Evolutionary conservation across 2,113 vertebrate genomes (phyloP), one percentile per base, ranked within the genome.

Genomic region (Phalacrocorax carbo): DNA sequence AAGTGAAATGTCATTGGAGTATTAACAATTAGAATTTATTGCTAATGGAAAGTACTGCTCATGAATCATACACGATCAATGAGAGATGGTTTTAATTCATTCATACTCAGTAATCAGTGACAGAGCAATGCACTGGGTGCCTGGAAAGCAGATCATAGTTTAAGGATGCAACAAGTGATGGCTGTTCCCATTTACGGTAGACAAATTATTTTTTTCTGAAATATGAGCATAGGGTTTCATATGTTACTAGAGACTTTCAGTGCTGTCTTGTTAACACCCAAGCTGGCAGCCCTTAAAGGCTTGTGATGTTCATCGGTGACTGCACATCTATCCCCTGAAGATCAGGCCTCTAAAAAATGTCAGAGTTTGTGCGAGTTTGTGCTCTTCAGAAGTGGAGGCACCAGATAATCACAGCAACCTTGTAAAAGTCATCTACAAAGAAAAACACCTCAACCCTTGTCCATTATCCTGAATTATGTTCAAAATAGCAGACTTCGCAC

Each of bases 1-100:
- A 97, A 93, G 77, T 78, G 61, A 96, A 92, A 96, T 64, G 62
- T 65, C 82, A 87, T 30, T 79, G 65, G 36, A 77, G 21, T 83
- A 94, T 76, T 94, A 95, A 72, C 65, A 80, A 87, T 55, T 70
- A 84, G 40, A 93, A 72, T 78, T 90, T 83, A 90, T 89, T 84
- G 65, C 61, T 51, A 86, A 90, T 75, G 82, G 32, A 90, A 93
- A 90, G 66, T 42, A 79, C 40, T 65, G 77, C 36, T 88, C 48
- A 49, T 10, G 3, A 97, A 69, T 96, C 78, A 86, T 19, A 81
- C 18, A 68, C 55, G 77, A 42, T 93, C 75, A 91, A 82, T 76
- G 54, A 86, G n/a, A 88, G 58, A 76, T 32, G 34, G 26, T 57
- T 94, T 85, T 79, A 88, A 79, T 91, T 82, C 52, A 55, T 73